Evolutionary conservation across 2,888 invertebrate species (phyloP), one percentile per base, ranked within the genome.

Genomic region (Dynastes grantii): DNA sequence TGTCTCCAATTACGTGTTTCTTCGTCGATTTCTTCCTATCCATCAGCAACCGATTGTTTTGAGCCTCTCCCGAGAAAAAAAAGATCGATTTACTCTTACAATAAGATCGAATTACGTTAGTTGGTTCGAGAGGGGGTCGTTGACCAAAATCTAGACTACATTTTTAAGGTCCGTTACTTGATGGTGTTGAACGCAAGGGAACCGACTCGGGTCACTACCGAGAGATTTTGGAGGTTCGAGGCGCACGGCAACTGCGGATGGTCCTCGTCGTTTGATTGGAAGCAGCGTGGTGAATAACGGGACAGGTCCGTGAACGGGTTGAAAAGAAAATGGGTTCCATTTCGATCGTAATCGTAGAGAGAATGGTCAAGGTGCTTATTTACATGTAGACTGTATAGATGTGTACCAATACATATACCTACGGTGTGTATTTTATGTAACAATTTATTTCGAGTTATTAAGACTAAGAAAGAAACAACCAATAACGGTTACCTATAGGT

Each of bases 141-240:
- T 85, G 87, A 87, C 88, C 87, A 87, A 87, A 87, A 88, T 87
- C 84, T 87, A 84, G 87, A 86, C 83, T 86, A 87, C 84, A 86
- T 86, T 87, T 85, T 85, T 84, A 84, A 85, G 73, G 83, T 82
- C 88, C 88, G 88, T 88, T 88, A 87, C 85, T 84, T 84, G 83
- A 37, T 37, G 32, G 32, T 37, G 84, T 85, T 77, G 58, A 65
- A 65, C 58, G 45, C 32, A 78, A 45, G 71, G 77, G 49, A 29
- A 71, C 64, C 64, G 65, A 63, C 70, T 49, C 32, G 53, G 73
- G 63, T 63, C 65, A 64, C 27, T 49, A 78, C 71, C 32, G 53
- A 53, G 49, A 53, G 65, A 65, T 64, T 73, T 78, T 45, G 29
- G 65, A 65, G 37, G 78, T 40, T 55, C 65, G 51, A 27, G 51